Evolutionary conservation across 2,797 vertebrate genomes (phyloP), one percentile per base, ranked within the genome.

Genomic region (Lindbergichthys nudifrons): DNA sequence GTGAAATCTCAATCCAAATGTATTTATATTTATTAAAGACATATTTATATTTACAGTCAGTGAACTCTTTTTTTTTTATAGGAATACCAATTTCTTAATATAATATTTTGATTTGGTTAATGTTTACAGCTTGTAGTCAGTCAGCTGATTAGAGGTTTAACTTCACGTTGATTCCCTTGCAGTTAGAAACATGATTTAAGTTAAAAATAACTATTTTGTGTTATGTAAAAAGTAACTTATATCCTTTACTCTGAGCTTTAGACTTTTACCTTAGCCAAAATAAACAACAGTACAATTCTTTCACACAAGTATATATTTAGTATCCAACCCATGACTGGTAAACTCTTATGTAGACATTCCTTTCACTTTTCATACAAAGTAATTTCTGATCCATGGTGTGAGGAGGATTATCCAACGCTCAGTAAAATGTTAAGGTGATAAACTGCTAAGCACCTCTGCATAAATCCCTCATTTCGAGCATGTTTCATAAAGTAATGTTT

Each of bases 381-480:
- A 86, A 75, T 75, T 77, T 39, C 65, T 87, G 79, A 88, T 75
- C 77, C 72, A 59, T 65, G 70, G 75, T 80, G 71, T 80, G 76
- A 88, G 46, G 43, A 3, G 62, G 80, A 87, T 90, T 87, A 90
- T 82, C 74, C 70, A 59, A 36, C 57, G 52, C 12, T 21, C 50
- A 69, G 43, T 57, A 52, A 75, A 86, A 77, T 65, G 72, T 88
- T 85, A 83, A 70, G 74, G 77, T 81, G 72, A 73, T 87, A 83
- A 86, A 84, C 75, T 42, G 26, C 70, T 72, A 30, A 63, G 70
- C 86, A 83, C 13, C 9, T 77, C 69, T 45, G 36, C 50, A 71
- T 60, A 88, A 85, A 89, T 88, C 73, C 69, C 26, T 62, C 1
- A 76, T 65, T 61, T 66, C 26, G 21, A 9, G 12, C 53, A 65